Base-by-base conservation (phyloP, 2,888 invertebrate species). In the Drosophila buzzatii region DNA sequence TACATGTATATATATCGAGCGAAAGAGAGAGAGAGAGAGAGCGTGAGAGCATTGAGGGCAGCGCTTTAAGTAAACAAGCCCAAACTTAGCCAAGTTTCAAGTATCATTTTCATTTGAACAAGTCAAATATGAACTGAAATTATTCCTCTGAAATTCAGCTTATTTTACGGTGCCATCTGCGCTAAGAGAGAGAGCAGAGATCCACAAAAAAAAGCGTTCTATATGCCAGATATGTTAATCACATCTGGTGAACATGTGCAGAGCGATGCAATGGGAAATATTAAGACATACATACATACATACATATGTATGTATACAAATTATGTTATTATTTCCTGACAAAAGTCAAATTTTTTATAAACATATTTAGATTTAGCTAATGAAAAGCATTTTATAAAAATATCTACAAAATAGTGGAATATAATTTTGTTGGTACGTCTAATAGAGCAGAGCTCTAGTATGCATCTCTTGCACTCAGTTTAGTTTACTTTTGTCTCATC, bases 211-310 rank as follows among this genome's bases (percentile, higher is more conserved):
- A 33, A 41, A 57, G 66, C 45, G 45, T 49, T 64, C 58, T 18
- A 42, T 42, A 18, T 42, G 18, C 4, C n/a, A 41, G 41, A n/a
- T 41, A n/a, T 6, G n/a, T 41, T 18, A n/a, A 4, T 10, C 65
- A 78, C 78, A 78, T 78, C 76, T 78, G 78, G 65, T 27, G 33
- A 68, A 23, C 78, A 78, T 66, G 60, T 72, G 69, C 68, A 58
- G 42, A 42, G 31, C 53, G 44, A 45, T 41, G 52, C 67, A 71
- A 71, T 62, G 51, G 63, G 52, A 65, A 52, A n/a, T 33, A 16
- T 16, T 16, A 37, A 37, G 6, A 37, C 16, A 37, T 18, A 23
- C 3, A 23, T 23, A 23, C 23, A 23, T 23, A 23, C 3, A 23
- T 23, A n/a, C n/a, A n/a, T n/a, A n/a, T n/a, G n/a, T n/a, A n/a